A percentile compares a stretch with the other conserved stretches of the same genome.
phyloP scores from a whole-genome alignment of 2,888 invertebrate genomes.

The Leptinotarsa haldemani region DNA sequence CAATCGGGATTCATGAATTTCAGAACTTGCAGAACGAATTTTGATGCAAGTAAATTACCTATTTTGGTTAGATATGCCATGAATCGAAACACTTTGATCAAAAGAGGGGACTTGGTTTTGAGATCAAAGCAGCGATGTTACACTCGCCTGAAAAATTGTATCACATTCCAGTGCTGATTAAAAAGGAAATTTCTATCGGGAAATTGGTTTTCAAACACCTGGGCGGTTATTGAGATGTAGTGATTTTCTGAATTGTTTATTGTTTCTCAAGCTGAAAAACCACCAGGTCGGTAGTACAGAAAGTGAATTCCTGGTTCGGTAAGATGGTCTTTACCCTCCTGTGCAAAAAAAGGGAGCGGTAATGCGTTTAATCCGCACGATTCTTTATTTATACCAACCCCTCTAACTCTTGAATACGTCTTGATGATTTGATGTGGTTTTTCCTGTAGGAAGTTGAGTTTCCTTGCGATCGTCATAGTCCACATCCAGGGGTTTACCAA shows the following conservation, averaged over 20 bases:
- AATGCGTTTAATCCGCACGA: neutral
- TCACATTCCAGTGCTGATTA: neutral
- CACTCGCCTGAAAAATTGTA: slow-evolving; percentile 3
- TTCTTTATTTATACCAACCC: neutral
- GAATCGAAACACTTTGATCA: slow-evolving; percentile 4
- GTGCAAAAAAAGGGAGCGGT: neutral
- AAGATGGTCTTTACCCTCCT: neutral
- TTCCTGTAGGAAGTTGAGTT: slow-evolving; percentile 3
- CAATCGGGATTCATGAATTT: no score
- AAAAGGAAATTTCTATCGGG: neutral
- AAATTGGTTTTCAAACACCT: neutral
- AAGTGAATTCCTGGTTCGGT: neutral
- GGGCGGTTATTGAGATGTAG: neutral
- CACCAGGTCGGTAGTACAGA: neutral
- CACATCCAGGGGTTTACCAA: neutral
- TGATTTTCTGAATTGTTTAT: neutral
- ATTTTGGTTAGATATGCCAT: slow-evolving; percentile 6
- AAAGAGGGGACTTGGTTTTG: neutral
- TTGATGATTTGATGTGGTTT: slow-evolving; percentile 10
- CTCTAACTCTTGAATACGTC: neutral
- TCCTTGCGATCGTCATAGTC: neutral
- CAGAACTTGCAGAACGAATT: neutral
- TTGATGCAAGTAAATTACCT: slow-evolving; percentile 1
- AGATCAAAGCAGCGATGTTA: slow-evolving; percentile 1
- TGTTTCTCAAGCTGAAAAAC: neutral